Conservation (phyloP, 2,888 invertebrate genomes). For the Argynnis bischoffii region DNA sequence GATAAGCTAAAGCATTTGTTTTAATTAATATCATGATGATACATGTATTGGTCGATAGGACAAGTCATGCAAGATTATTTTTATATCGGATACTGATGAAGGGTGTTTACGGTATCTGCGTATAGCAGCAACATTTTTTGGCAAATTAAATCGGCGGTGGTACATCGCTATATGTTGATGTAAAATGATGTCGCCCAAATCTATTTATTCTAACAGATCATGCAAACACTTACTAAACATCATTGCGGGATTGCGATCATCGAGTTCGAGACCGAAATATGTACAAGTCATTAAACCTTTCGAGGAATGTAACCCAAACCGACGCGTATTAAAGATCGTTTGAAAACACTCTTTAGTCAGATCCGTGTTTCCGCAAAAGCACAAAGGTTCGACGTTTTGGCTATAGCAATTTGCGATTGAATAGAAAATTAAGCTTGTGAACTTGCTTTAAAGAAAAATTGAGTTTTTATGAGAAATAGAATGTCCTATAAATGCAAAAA, state of each 20-base stretch:
- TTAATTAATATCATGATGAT: neutral
- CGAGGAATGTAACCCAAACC: constrained; percentile 28
- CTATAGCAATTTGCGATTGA: constrained; percentile 68
- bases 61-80: constrained; percentile 26
- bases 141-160: constrained; percentile 32
- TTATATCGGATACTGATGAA: constrained; percentile 38
- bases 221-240: constrained; percentile 69
- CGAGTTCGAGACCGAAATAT: constrained; percentile 53
- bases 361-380: constrained; percentile 61
- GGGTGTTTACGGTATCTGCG: constrained; percentile 35
- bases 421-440: constrained; percentile 71
- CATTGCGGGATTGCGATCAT: constrained; percentile 80
- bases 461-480: constrained; percentile 64
- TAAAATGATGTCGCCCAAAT: constrained; percentile 34
- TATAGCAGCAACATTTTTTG: constrained; percentile 28
- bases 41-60: neutral
- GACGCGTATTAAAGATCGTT: constrained; percentile 31
- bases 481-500: constrained; percentile 58
- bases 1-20: constrained; percentile 10
- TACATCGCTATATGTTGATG: constrained; percentile 31
- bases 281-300: constrained; percentile 28
- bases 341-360: constrained; percentile 40
- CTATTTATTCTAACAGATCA: constrained; percentile 55
- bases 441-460: constrained; percentile 54
- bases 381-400: constrained; percentile 51